Conservation (phyloP, 1,140 invertebrate genomes). For the Orius laevigatus region DNA sequence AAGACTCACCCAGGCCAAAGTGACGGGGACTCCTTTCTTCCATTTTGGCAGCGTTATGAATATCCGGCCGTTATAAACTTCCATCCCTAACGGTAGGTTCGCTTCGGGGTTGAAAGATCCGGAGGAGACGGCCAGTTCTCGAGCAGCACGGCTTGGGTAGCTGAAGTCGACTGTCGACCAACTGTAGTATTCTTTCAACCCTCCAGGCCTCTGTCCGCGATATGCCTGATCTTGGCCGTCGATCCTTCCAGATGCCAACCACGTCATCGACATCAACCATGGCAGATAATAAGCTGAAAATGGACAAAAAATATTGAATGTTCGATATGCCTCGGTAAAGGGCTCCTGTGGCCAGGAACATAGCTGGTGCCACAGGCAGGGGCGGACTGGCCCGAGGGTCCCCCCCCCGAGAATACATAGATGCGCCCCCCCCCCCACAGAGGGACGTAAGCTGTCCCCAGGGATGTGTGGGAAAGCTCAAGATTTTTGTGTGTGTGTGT, state of each 20-base stretch:
- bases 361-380: too few species aligned
- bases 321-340: too few species aligned
- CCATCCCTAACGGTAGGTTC: constrained; percentile 53
- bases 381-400: too few species aligned
- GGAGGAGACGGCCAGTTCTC: constrained; percentile 25
- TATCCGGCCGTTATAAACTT: constrained; percentile 43
- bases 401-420: too few species aligned
- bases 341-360: too few species aligned
- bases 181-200: constrained; percentile 18
- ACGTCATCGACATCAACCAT: constrained; percentile 13
- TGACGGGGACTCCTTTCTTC: constrained; percentile 61
- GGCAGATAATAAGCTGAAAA: constrained; percentile 14
- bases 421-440: too few species aligned
- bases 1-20: constrained; percentile 30
- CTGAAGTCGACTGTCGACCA: constrained; percentile 22
- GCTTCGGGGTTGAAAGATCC: constrained; percentile 47
- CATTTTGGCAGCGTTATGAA: constrained; percentile 47
- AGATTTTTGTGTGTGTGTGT: too few species aligned
- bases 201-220: not conserved
- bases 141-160: constrained; percentile 15
- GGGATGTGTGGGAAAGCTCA: too few species aligned
- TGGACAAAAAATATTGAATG: too few species aligned
- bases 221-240: not conserved
- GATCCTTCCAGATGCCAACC: not conserved
- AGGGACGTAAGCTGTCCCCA: too few species aligned